Conservation (phyloP, 2,797 vertebrate species). For the Cyprinodon diabolis region DNA sequence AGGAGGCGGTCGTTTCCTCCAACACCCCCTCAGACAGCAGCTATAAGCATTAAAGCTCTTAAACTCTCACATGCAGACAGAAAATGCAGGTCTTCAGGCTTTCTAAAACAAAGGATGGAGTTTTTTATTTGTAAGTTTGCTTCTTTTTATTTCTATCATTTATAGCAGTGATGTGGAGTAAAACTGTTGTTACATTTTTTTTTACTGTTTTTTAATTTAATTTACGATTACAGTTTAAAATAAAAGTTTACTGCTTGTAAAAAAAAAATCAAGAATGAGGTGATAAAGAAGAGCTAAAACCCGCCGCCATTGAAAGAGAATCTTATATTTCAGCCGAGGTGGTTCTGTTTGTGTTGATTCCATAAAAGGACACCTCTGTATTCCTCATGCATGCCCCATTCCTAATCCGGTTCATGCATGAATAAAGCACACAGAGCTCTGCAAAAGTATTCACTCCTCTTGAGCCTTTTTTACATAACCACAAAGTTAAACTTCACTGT, state of each 20-base stretch:
- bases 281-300: neutral
- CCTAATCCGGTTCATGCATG: slow-evolving; percentile 31
- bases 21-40: slow-evolving; percentile 31
- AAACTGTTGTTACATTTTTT: neutral
- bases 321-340: neutral
- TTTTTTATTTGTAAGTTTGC: slow-evolving; percentile 75
- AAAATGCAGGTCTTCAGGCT: slow-evolving; percentile 69
- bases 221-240: neutral
- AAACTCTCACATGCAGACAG: slow-evolving; percentile 40
- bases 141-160: slow-evolving; percentile 19
- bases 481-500: neutral
- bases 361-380: slow-evolving; percentile 72
- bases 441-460: neutral
- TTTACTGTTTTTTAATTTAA: neutral
- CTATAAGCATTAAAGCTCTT: slow-evolving; percentile 48
- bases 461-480: neutral
- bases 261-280: neutral
- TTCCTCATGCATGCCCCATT: slow-evolving; percentile 47
- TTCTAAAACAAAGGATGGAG: slow-evolving; percentile 71
- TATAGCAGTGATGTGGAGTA: slow-evolving; percentile 10
- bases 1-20: slow-evolving; percentile 57
- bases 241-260: neutral
- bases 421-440: neutral
- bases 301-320: slow-evolving; percentile 12
- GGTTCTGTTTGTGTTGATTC: slow-evolving; percentile 51